Percentiles rank a stretch among this genome's conserved stretches.
These are phyloP conservation scores for Echeneis naucrates DNA, from an alignment of 2,797 vertebrate species.

Conservation along the genomic window DNA sequence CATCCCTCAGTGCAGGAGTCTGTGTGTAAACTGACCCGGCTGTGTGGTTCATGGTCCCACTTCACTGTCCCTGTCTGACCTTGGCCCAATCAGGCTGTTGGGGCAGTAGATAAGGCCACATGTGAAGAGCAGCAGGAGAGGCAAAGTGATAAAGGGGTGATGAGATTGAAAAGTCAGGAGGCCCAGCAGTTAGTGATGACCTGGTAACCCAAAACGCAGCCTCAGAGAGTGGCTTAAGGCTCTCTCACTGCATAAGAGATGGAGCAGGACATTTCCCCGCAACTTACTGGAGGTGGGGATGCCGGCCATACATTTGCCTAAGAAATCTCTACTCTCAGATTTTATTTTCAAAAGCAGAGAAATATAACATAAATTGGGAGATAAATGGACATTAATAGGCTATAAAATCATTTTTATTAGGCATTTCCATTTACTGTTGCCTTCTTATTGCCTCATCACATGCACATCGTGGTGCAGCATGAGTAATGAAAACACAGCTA, in stretches of 20 bases:
- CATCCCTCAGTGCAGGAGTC: constrained; percentile 13
- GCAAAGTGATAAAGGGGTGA: constrained; percentile 5
- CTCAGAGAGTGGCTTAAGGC: not conserved
- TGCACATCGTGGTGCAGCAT: no score
- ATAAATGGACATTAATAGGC: not conserved
- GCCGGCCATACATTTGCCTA: not conserved
- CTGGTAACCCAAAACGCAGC: not conserved
- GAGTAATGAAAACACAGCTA: no score
- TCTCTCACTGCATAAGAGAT: not conserved
- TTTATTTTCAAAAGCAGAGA: not conserved
- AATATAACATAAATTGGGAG: not conserved
- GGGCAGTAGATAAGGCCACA: constrained; percentile 38
- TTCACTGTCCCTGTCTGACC: constrained; percentile 55
- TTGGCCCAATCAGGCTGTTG: constrained; percentile 12
- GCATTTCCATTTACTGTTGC: not conserved
- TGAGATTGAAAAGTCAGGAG: constrained; percentile 6
- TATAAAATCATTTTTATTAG: not conserved
- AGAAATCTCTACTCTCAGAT: not conserved
- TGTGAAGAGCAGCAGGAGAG: constrained; percentile 26
- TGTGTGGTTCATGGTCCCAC: constrained; percentile 46
- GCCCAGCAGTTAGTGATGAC: not conserved
- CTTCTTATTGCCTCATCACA: not conserved
- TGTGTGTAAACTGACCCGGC: constrained; percentile 46
- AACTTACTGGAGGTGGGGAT: not conserved
- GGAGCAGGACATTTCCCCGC: not conserved